Conservation (phyloP, 2,113 vertebrate genomes). For the Corynorhinus townsendii region DNA sequence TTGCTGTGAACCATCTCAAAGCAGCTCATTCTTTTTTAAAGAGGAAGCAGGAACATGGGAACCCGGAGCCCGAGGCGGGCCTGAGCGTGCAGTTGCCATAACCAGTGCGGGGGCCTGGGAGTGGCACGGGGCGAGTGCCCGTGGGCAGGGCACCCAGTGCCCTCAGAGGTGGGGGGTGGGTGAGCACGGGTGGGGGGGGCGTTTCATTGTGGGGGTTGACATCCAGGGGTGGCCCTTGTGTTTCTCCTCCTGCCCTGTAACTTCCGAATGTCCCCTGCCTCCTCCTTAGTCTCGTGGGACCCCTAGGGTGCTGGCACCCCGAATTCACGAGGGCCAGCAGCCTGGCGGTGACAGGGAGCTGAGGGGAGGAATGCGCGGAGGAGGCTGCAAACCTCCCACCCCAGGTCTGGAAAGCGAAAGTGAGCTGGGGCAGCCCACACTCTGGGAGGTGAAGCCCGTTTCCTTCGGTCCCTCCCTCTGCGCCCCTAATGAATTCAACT, state of each 20-base stretch:
- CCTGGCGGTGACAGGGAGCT: neutral
- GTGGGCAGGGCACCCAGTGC: neutral
- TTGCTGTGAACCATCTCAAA: neutral
- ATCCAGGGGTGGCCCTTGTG: neutral
- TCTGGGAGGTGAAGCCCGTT: neutral
- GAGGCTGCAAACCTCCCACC: neutral
- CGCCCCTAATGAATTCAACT: conserved; percentile 19
- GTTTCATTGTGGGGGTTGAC: neutral
- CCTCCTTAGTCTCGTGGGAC: neutral
- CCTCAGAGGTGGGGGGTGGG: neutral
- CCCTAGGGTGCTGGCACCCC: neutral
- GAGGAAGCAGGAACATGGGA: neutral
- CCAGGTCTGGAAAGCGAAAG: conserved; percentile 56
- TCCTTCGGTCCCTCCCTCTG: neutral
- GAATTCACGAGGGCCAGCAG: neutral
- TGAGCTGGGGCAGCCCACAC: neutral
- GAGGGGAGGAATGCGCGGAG: neutral
- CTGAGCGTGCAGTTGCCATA: neutral
- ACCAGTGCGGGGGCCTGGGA: accelerated
- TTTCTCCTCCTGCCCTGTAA: neutral
- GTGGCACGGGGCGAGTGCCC: accelerated
- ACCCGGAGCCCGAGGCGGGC: neutral
- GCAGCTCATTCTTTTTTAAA: neutral
- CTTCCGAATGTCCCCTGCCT: neutral
- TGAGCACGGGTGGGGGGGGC: neutral